Percentiles rank a stretch among this genome's conserved stretches.
Evolutionary conservation across 1,140 invertebrate genomes (phyloP).

Genomic region (Dufourea novaeangliae): DNA sequence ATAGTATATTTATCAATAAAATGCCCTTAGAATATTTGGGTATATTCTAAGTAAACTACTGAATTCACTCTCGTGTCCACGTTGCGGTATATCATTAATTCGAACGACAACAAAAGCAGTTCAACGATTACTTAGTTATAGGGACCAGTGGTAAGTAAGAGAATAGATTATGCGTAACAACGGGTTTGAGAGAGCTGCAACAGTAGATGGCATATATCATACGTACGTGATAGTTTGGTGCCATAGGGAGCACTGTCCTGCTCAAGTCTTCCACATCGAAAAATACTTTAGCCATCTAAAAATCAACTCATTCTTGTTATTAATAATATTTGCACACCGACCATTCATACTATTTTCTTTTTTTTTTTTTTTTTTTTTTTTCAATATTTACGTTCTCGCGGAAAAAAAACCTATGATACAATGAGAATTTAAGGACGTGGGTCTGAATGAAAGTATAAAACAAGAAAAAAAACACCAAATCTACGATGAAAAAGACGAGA

Average conservation of each 20-base stretch:
- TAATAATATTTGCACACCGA: slow-evolving; percentile 82
- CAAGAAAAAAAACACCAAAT: not conserved
- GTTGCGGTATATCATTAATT: slow-evolving; percentile 49
- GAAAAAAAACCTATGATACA: slow-evolving; percentile 60
- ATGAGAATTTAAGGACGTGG: slow-evolving; percentile 49
- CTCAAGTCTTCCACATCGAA: slow-evolving; percentile 79
- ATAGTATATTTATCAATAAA: slow-evolving; percentile 66
- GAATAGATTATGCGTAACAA: slow-evolving; percentile 22
- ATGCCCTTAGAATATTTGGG: slow-evolving; percentile 73
- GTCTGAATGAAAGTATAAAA: not conserved
- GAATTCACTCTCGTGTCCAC: slow-evolving; percentile 72
- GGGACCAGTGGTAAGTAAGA: not conserved
- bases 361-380: no score
- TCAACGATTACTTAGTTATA: not conserved
- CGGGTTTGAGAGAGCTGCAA: slow-evolving; percentile 69
- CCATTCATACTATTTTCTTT: slow-evolving; percentile 80
- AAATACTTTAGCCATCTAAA: slow-evolving; percentile 82
- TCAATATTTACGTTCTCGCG: slow-evolving; percentile 60
- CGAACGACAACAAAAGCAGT: slow-evolving; percentile 7
- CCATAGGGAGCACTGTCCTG: slow-evolving; percentile 77
- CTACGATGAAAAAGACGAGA: not conserved
- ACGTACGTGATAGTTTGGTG: slow-evolving; percentile 78
- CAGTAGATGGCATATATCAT: slow-evolving; percentile 77
- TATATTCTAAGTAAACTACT: slow-evolving; percentile 77
- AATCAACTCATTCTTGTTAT: slow-evolving; percentile 84